Evolutionary conservation across 2,113 vertebrate genomes (phyloP), one percentile per base, ranked within the genome.

Genomic region (Carollia perspicillata): DNA sequence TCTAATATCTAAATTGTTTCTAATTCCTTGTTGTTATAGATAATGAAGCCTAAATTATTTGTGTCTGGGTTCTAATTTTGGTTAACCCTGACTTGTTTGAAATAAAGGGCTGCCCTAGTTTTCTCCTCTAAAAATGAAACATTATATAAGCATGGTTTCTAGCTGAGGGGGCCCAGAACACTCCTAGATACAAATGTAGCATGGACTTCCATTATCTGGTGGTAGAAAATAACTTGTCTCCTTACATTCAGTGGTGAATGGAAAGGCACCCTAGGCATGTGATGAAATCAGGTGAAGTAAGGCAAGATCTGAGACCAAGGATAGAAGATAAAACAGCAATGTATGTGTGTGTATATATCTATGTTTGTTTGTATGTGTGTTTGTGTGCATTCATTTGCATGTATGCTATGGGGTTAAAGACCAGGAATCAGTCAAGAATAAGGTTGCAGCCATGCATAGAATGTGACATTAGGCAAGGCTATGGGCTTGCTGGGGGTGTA

Each of bases 31-130:
- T 17, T 78, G 33, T 97, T 86, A 94, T 14, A 49, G 44, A 89
- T 91, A 95, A 96, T 68, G 68, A 89, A 35, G 44, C 75, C 87
- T 49, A 55, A 65, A 94, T 93, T 63, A 75, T 44, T 90, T 72
- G 33, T 84, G 69, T 66, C 53, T 95, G 49, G 60, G 42, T 75
- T 97, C 71, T 68, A 90, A 84, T 89, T 94, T 96, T 69, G 44
- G 47, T 85, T 92, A 80, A 87, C n/a, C 18, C 35, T 94, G 75
- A 66, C 37, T 90, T 84, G 20, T 30, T 95, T 86, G 74, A 95
- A 93, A 28, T 89, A 88, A 92, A 75, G 47, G 47, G 8, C 16
- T 92, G 42, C 12, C 23, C 69, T 94, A 86, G 65, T 79, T 90
- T 71, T 83, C 28, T 92, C 18, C 37, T 80, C 28, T 90, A 65